phyloP scores from a whole-genome alignment of 2,888 invertebrate species.

The Cataglyphis cursor region DNA sequence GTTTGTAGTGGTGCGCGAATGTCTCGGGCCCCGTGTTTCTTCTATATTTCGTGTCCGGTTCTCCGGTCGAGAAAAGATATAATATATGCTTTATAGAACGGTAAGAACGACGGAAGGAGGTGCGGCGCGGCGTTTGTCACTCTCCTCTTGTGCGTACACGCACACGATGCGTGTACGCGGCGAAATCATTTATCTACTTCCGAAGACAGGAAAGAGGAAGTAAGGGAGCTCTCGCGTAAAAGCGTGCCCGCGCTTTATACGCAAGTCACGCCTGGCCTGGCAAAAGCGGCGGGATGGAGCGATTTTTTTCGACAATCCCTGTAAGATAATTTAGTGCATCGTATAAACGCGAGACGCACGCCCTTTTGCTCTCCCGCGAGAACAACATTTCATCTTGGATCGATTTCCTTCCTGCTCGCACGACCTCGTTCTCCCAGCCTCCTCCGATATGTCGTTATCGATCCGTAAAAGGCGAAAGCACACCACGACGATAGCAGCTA shows the following conservation, averaged over 20 bases:
- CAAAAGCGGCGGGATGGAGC: constrained; percentile 44
- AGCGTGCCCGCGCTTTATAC: constrained; percentile 27
- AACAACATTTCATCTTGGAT: constrained; percentile 62
- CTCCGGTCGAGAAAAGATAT: constrained; percentile 11
- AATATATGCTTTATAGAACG: constrained; percentile 56
- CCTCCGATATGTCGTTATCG: constrained; percentile 28
- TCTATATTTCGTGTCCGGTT: constrained; percentile 49
- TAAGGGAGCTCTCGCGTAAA: constrained; percentile 2
- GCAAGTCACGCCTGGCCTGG: constrained; percentile 33
- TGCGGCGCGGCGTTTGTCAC: constrained; percentile 56
- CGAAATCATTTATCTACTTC: constrained; percentile 72
- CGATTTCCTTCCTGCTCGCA: constrained; percentile 25
- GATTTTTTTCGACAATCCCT: constrained; percentile 43
- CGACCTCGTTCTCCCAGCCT: neutral
- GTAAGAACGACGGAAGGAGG: constrained; percentile 46
- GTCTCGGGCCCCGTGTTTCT: constrained; percentile 52
- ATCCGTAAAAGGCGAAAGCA: constrained; percentile 2
- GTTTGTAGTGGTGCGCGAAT: constrained; percentile 17
- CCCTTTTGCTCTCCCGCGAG: constrained; percentile 49
- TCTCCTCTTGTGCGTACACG: constrained; percentile 34
- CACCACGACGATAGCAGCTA: neutral
- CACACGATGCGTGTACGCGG: constrained; percentile 23
- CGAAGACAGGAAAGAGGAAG: constrained; percentile 50
- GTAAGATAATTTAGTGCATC: constrained; percentile 72
- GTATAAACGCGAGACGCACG: constrained; percentile 30